phyloP scores from a whole-genome alignment of 2,797 vertebrate species.

The Mus spretus region DNA sequence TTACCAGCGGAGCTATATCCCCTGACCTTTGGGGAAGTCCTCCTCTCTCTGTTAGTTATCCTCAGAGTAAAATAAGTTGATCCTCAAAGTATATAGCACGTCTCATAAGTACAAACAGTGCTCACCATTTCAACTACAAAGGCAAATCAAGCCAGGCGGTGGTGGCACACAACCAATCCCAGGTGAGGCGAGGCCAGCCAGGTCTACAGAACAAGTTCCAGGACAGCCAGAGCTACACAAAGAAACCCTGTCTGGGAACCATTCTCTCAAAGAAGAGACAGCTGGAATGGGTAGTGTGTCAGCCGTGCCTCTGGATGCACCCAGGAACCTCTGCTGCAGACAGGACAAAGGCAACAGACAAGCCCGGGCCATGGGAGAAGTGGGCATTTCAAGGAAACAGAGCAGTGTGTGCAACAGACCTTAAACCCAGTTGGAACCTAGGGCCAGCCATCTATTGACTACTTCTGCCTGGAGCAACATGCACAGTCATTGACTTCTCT shows the following conservation, averaged over 20 bases:
- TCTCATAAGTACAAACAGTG: neutral
- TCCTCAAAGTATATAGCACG: neutral
- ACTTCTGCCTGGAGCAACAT: neutral
- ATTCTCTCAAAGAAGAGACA: neutral
- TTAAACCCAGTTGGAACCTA: neutral
- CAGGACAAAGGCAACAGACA: neutral
- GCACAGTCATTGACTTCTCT: neutral
- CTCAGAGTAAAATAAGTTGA: neutral
- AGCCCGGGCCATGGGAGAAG: accelerated
- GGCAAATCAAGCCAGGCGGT: neutral
- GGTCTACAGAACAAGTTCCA: neutral
- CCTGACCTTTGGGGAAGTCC: neutral
- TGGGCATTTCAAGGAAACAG: neutral
- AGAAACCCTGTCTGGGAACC: neutral
- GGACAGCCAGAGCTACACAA: neutral
- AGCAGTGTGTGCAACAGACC: neutral
- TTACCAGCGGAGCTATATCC: neutral
- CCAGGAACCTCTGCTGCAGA: neutral
- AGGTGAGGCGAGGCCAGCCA: neutral
- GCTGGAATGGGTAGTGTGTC: neutral
- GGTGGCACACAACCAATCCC: neutral
- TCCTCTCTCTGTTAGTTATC: neutral
- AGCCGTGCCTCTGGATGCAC: neutral
- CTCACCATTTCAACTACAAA: neutral
- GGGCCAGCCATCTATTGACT: neutral